Evolutionary conservation across 1,140 invertebrate species (phyloP).

Genomic region (Physella acuta): DNA sequence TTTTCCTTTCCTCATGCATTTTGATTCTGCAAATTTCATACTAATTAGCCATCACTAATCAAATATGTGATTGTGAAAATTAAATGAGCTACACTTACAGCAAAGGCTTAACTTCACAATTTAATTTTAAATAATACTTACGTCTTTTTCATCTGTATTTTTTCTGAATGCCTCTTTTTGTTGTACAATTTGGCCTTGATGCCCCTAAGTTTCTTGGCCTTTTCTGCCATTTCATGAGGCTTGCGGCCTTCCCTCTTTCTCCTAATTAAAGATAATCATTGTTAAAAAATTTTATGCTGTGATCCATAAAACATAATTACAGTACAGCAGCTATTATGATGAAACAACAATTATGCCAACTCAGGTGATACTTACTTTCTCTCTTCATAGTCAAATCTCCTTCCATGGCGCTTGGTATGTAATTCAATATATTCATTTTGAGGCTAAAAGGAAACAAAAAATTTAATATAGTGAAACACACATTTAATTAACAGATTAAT

Average conservation of each 20-base stretch:
- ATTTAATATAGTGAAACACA: no score
- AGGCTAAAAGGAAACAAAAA: constrained; percentile 67
- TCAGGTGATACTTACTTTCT: constrained; percentile 71
- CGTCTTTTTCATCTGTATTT: constrained; percentile 99
- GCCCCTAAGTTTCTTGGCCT: constrained; percentile 88
- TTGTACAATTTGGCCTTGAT: constrained; percentile 98
- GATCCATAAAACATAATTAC: no score
- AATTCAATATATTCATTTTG: constrained; percentile 99
- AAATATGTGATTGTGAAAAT: neutral
- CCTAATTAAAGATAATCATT: constrained; percentile 56
- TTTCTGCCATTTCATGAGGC: constrained; percentile 84
- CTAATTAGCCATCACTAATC: neutral
- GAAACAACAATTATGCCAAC: neutral
- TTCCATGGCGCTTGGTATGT: constrained; percentile 92
- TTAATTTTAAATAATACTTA: no score
- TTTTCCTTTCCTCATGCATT: constrained; percentile 66
- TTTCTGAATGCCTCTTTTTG: constrained; percentile 93
- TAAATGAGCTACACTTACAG: neutral
- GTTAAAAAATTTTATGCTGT: no score
- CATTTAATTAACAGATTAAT: neutral
- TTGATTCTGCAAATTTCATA: constrained; percentile 42
- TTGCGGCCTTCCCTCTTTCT: constrained; percentile 92
- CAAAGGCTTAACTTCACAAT: no score
- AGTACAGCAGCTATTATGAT: neutral
- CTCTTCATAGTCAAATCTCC: constrained; percentile 96